A percentile compares a stretch with the other conserved stretches of the same genome.
Evolutionary conservation across 2,113 vertebrate species (phyloP).

Genomic region (Athene cunicularia): DNA sequence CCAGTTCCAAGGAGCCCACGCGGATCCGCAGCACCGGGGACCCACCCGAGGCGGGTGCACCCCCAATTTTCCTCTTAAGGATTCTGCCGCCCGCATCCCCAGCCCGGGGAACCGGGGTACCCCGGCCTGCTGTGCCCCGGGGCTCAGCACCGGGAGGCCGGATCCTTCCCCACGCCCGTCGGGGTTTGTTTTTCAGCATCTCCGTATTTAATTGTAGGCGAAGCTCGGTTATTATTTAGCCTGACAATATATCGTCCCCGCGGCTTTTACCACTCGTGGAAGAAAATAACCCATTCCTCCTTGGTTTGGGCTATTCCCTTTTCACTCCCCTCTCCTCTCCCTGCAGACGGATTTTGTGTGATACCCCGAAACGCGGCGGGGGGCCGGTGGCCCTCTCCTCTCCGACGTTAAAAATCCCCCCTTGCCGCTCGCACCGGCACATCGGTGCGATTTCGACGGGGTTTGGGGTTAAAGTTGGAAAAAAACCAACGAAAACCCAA

Average conservation of each 20-base stretch:
- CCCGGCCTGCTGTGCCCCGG: background rate
- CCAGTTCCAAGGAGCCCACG: background rate
- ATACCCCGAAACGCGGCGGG: background rate
- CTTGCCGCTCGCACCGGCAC: fast-evolving
- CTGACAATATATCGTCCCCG: fast-evolving
- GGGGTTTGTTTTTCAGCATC: fast-evolving
- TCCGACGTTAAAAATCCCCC: background rate
- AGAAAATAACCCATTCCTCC: background rate
- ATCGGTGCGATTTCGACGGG: fast-evolving
- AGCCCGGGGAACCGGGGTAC: background rate
- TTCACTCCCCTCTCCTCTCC: background rate
- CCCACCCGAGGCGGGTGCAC: fast-evolving
- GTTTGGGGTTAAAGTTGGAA: background rate
- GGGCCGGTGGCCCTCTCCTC: background rate
- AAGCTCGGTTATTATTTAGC: background rate
- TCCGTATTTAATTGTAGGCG: fast-evolving
- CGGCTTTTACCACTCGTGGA: background rate
- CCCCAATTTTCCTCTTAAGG: fast-evolving
- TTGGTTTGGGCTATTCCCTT: background rate
- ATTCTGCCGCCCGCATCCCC: fast-evolving
- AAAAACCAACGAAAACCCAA: background rate
- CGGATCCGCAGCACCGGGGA: background rate
- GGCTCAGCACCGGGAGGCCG: background rate
- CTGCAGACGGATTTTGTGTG: background rate
- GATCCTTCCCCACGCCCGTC: background rate